A percentile compares a stretch with the other conserved stretches of the same genome.
Conservation (phyloP, 2,888 invertebrate species). For the Sminthurides aquaticus region DNA sequence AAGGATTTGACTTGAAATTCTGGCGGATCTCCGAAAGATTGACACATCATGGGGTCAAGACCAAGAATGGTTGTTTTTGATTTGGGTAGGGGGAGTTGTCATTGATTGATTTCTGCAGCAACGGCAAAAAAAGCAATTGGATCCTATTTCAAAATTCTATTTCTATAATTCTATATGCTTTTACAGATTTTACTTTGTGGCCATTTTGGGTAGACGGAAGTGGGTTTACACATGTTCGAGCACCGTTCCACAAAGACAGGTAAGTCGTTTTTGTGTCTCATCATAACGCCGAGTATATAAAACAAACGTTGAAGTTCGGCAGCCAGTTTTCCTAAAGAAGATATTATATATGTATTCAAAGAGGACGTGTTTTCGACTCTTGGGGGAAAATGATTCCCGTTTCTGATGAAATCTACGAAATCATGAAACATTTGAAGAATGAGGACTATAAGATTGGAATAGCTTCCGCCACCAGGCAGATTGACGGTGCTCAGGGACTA, state of each 20-base stretch:
- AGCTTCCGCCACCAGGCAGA: slow-evolving; percentile 19
- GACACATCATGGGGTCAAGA: background rate
- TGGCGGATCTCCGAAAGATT: too few relatives aligned
- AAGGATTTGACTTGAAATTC: too few relatives aligned
- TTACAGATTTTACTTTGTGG: slow-evolving; percentile 21
- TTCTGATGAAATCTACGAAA: slow-evolving; percentile 14
- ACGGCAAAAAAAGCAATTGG: too few relatives aligned
- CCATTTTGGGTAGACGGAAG: slow-evolving; percentile 19
- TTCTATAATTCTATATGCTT: background rate
- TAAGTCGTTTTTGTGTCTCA: slow-evolving; percentile 4
- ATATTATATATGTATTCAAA: too few relatives aligned
- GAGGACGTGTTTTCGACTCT: slow-evolving; percentile 10
- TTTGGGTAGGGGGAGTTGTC: slow-evolving; percentile 4
- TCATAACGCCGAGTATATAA: background rate
- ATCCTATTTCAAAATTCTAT: background rate
- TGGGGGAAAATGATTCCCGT: slow-evolving; percentile 19
- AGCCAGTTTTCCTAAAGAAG: too few relatives aligned
- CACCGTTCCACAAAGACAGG: slow-evolving; percentile 14
- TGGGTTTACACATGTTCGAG: slow-evolving; percentile 8
- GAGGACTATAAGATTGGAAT: slow-evolving; percentile 16
- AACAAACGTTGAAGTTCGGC: too few relatives aligned
- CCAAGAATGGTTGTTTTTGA: slow-evolving; percentile 5
- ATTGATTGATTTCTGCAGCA: background rate
- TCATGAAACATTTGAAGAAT: slow-evolving; percentile 15
- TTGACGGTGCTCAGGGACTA: slow-evolving; percentile 16